Base-by-base conservation (phyloP, 2,888 invertebrate species). In the Conistra vaccinii region DNA sequence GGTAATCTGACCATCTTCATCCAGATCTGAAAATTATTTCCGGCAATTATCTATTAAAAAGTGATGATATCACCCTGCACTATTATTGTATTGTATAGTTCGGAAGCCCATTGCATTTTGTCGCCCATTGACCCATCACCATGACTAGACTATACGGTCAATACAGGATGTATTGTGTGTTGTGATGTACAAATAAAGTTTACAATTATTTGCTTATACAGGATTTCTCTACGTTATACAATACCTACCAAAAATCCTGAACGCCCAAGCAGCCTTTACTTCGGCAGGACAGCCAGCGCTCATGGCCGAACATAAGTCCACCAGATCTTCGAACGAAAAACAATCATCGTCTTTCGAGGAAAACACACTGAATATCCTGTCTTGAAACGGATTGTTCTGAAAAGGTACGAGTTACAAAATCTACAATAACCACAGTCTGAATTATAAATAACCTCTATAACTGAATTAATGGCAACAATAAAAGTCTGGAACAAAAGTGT, bases 291-390 rank as follows among this genome's bases (percentile, higher is more conserved):
- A 98, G 82, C 97, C 97, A 29, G 97, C 97, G 60, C 98, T 98
- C 96, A 98, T 97, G 2, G 97, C 98, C 0, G 98, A 98, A 89
- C 97, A 98, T 88, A 98, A 95, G 91, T 98, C 98, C 61, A 98
- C 92, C 84, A 98, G 95, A 89, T 98, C 98, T 91, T 98, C 98
- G 90, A 98, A 98, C 0, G 98, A 98, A 91, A 98, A 97, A 86
- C 97, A 96, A 53, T 97, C 97, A 85, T 97, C 97, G 4, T 97
- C 95, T 85, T 97, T 93, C 0, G 98, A 98, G 0, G 98, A 98
- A 91, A 98, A 98, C 45, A 98, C 97, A 69, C 96, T 94, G 89
- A 98, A 97, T 69, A 98, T 97, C 23, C 98, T 96, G 79, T 98
- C 97, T 88, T 97, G 95, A 91, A 98, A 98, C 9, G 98, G 98